These are phyloP conservation scores for Cyprinodon diabolis DNA, from an alignment of 2,797 vertebrate genomes.

Conservation along the genomic window DNA sequence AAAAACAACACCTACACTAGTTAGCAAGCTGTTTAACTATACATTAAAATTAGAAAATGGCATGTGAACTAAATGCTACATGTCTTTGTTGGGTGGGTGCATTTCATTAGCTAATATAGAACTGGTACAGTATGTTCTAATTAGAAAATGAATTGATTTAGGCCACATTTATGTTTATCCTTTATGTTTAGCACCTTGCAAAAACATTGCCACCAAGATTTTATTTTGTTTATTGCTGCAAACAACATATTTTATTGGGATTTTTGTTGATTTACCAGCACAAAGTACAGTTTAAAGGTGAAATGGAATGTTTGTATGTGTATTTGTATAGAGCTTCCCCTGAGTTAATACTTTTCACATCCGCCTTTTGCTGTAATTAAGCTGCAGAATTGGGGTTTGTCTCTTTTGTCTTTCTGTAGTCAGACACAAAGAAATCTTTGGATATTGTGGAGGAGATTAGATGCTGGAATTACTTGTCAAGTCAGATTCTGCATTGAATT, in stretches of 20 bases:
- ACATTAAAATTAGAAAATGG: neutral
- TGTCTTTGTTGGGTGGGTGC: neutral
- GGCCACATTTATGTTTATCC: neutral
- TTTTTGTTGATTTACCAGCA: neutral
- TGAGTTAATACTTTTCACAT: no score
- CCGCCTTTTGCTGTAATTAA: no score
- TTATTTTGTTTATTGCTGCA: no score
- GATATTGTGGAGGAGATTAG: no score
- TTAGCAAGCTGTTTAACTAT: constrained; percentile 23
- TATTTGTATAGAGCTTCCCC: no score
- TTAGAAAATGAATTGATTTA: neutral
- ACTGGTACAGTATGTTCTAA: neutral
- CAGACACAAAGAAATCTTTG: no score
- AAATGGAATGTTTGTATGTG: neutral
- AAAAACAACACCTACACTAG: constrained; percentile 24
- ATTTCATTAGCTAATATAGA: neutral
- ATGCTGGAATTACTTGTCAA: no score
- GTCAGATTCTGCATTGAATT: no score
- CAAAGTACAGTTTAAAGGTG: neutral
- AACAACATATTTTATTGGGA: neutral
- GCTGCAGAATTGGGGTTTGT: no score
- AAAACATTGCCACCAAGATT: no score
- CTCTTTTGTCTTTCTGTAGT: no score
- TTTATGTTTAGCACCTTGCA: neutral
- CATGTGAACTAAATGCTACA: neutral